These are phyloP conservation scores for Chrysomela aeneicollis DNA, from an alignment of 2,888 invertebrate species.

Conservation along the genomic window DNA sequence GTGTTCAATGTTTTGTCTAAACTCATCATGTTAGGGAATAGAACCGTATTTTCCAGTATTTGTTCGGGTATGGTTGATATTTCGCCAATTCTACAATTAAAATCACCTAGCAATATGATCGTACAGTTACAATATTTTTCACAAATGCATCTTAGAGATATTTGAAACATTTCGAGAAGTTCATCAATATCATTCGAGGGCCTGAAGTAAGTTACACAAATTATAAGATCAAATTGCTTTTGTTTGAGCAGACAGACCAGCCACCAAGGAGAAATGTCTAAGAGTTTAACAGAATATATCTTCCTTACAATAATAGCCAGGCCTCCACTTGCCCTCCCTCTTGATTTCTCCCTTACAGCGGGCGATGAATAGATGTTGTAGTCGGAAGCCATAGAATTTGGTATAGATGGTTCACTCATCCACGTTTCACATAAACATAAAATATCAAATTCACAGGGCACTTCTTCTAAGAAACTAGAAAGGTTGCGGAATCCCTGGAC, in stretches of 20 bases:
- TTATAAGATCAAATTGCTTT: slow-evolving; percentile 4
- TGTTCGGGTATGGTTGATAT: neutral
- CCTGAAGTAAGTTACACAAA: slow-evolving; percentile 7
- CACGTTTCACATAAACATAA: slow-evolving; percentile 8
- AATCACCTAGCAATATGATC: neutral
- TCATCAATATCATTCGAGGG: slow-evolving; percentile 3
- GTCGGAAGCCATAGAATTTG: slow-evolving; percentile 2
- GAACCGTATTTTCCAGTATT: slow-evolving; percentile 7
- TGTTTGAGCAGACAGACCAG: slow-evolving; percentile 14
- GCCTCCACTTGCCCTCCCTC: slow-evolving; percentile 5
- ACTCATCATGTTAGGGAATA: slow-evolving; percentile 7
- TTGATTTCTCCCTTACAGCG: neutral
- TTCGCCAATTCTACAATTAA: neutral
- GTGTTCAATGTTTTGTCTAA: neutral
- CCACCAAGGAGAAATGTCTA: slow-evolving; percentile 7
- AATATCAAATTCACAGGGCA: neutral
- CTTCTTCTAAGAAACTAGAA: slow-evolving; percentile 2
- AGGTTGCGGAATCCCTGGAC: slow-evolving; percentile 8
- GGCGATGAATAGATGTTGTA: neutral
- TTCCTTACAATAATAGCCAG: neutral
- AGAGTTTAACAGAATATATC: neutral
- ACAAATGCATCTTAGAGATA: slow-evolving; percentile 2
- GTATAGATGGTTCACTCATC: neutral
- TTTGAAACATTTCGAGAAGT: neutral
- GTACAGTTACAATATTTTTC: neutral